These are phyloP conservation scores for Tiphia femorata DNA, from an alignment of 2,888 invertebrate genomes.

Conservation along the genomic window DNA sequence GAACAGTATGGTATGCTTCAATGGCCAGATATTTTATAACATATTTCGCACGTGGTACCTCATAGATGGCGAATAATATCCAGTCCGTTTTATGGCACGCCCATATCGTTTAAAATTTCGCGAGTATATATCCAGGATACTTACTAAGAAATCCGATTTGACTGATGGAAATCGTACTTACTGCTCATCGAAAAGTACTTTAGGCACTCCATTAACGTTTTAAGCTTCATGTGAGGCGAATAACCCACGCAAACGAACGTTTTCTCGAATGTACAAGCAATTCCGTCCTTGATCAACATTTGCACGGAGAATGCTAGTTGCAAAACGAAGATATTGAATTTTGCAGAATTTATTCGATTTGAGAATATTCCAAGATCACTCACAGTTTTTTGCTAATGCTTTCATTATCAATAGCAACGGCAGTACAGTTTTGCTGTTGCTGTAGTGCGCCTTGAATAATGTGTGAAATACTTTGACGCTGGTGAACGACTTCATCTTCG, in stretches of 20 bases:
- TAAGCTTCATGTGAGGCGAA: slow-evolving; percentile 75
- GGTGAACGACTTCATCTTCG: slow-evolving; percentile 75
- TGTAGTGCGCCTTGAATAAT: slow-evolving; percentile 74
- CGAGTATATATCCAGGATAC: slow-evolving; percentile 1
- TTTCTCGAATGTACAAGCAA: slow-evolving; percentile 74
- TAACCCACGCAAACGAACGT: slow-evolving; percentile 74
- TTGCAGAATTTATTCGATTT: not conserved
- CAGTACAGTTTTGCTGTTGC: slow-evolving; percentile 73
- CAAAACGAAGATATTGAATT: not conserved
- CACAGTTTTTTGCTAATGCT: slow-evolving; percentile 74
- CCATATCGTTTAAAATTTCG: too few species aligned
- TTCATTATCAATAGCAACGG: slow-evolving; percentile 75
- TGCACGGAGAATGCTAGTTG: slow-evolving; percentile 60
- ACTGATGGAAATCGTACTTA: slow-evolving; percentile 57
- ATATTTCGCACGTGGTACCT: not conserved
- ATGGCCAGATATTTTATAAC: too few species aligned
- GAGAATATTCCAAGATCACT: slow-evolving; percentile 48
- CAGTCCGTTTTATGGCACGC: too few species aligned
- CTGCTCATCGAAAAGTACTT: slow-evolving; percentile 79
- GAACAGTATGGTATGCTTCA: too few species aligned
- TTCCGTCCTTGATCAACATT: slow-evolving; percentile 74
- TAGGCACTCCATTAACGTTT: slow-evolving; percentile 77
- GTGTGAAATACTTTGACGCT: slow-evolving; percentile 75
- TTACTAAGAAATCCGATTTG: too few species aligned
- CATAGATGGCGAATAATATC: too few species aligned